phyloP scores from a whole-genome alignment of 1,140 invertebrate genomes.

The Drosophila obscura region DNA sequence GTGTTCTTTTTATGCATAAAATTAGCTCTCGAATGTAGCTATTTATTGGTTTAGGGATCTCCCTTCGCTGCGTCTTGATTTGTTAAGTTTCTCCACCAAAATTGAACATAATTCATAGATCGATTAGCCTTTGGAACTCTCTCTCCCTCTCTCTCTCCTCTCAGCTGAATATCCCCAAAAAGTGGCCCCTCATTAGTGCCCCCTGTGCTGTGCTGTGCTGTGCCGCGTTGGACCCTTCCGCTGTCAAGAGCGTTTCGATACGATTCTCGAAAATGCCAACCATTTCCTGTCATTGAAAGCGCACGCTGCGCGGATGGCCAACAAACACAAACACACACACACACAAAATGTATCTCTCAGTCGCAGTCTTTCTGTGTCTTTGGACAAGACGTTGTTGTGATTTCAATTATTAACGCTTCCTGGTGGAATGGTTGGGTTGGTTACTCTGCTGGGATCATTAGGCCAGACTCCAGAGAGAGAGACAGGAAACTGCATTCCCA shows the following conservation, averaged over 20 bases:
- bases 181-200: slow-evolving; percentile 37
- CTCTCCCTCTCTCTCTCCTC: background rate
- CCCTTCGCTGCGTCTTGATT: background rate
- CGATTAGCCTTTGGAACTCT: slow-evolving; percentile 19
- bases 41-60: background rate
- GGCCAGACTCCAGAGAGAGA: slow-evolving; percentile 39
- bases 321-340: too few species aligned
- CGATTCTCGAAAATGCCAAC: slow-evolving; percentile 71
- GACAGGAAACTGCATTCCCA: slow-evolving; percentile 13
- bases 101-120: slow-evolving; percentile 25
- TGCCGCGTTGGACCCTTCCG: slow-evolving; percentile 36
- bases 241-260: slow-evolving; percentile 16
- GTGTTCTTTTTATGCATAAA: slow-evolving; percentile 51
- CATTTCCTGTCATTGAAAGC: slow-evolving; percentile 72
- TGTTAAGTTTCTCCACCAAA: slow-evolving; percentile 7
- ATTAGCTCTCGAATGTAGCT: slow-evolving; percentile 3
- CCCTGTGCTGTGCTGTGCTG: background rate
- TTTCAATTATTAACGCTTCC: slow-evolving; percentile 76
- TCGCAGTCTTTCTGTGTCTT: background rate
- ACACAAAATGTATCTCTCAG: slow-evolving; percentile 25
- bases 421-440: slow-evolving; percentile 38
- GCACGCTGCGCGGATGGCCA: slow-evolving; percentile 20
- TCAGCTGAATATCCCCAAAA: slow-evolving; percentile 17
- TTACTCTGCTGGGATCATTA: slow-evolving; percentile 69
- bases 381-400: slow-evolving; percentile 33